These are phyloP conservation scores for Oedothorax gibbosus DNA, from an alignment of 1,140 invertebrate species.

Conservation along the genomic window DNA sequence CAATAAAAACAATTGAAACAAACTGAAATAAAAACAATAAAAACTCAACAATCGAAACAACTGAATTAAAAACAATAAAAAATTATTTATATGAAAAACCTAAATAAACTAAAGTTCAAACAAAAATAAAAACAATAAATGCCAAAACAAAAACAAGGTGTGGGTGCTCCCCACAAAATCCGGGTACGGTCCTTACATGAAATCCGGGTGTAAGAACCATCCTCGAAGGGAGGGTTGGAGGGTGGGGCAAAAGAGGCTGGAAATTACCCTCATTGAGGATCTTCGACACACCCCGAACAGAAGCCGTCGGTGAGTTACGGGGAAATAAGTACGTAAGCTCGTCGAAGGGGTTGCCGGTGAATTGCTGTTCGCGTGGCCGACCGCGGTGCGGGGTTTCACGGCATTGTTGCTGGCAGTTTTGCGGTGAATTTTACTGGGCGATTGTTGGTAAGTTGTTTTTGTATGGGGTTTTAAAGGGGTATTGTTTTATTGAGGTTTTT, in stretches of 20 bases:
- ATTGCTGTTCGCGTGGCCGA: slow-evolving; percentile 16
- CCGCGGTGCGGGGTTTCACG: neutral
- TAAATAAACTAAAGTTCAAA: no score
- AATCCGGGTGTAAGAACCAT: slow-evolving; percentile 16
- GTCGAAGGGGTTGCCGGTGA: slow-evolving; percentile 39
- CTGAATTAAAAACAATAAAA: no score
- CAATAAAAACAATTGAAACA: no score
- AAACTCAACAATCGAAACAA: no score
- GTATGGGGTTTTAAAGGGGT: neutral
- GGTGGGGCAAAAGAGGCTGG: slow-evolving; percentile 2
- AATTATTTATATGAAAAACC: no score
- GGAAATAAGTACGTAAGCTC: neutral
- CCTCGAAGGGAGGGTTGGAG: neutral
- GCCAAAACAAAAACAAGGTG: no score
- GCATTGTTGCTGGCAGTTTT: neutral
- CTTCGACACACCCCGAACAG: slow-evolving; percentile 16
- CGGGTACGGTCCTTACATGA: no score
- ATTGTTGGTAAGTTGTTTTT: neutral
- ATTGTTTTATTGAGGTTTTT: neutral
- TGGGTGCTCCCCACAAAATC: no score
- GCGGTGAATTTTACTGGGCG: neutral
- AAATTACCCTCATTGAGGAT: slow-evolving; percentile 45
- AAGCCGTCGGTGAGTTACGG: slow-evolving; percentile 46
- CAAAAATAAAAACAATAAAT: no score
- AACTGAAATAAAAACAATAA: no score